Percentiles rank a stretch among this genome's conserved stretches.
phyloP scores from a whole-genome alignment of 2,888 invertebrate genomes.

The Drosophila birchii region DNA sequence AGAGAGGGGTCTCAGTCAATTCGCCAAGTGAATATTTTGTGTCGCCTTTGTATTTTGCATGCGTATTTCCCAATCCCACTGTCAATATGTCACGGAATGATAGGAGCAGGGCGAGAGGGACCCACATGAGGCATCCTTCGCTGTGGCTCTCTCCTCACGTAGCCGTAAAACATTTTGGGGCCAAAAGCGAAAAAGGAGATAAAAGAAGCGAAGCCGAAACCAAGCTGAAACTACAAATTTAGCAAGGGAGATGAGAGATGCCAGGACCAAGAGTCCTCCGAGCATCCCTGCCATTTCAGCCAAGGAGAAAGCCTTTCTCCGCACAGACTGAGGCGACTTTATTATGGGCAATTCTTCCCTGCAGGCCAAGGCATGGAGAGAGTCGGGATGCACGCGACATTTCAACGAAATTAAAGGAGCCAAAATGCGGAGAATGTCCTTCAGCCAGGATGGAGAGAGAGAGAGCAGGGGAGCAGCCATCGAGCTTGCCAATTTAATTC shows the following conservation, averaged over 20 bases:
- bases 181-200: slow-evolving; percentile 44
- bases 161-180: slow-evolving; percentile 43
- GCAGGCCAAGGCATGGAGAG: slow-evolving; percentile 8
- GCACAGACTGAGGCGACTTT: slow-evolving; percentile 31
- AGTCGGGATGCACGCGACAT: slow-evolving; percentile 51
- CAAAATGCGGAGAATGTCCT: slow-evolving; percentile 41
- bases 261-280: neutral
- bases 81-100: slow-evolving; percentile 51
- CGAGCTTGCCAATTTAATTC: slow-evolving; percentile 64
- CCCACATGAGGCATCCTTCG: slow-evolving; percentile 1
- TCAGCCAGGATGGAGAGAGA: neutral
- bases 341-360: slow-evolving; percentile 46
- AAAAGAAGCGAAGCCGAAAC: slow-evolving; percentile 34
- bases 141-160: slow-evolving; percentile 48
- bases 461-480: neutral
- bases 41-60: slow-evolving; percentile 54
- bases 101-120: slow-evolving; percentile 2
- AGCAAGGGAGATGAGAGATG: slow-evolving; percentile 47
- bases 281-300: neutral
- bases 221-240: slow-evolving; percentile 56
- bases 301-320: slow-evolving; percentile 23
- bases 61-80: slow-evolving; percentile 63
- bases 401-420: slow-evolving; percentile 57
- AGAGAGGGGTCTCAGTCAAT: slow-evolving; percentile 42
- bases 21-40: slow-evolving; percentile 65